These are phyloP conservation scores for Chrysomela aeneicollis DNA, from an alignment of 2,888 invertebrate species.

Conservation along the genomic window DNA sequence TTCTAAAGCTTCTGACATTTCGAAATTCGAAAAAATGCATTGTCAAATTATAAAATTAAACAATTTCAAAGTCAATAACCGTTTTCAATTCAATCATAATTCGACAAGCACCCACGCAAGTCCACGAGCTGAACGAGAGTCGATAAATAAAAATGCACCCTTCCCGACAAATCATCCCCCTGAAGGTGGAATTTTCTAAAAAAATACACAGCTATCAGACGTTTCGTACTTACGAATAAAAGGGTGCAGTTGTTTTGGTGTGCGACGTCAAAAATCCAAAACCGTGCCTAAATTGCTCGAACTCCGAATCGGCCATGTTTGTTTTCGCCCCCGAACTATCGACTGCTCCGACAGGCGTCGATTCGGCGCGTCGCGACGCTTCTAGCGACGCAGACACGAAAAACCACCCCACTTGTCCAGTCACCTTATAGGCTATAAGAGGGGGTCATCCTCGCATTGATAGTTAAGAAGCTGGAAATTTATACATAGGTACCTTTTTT, in stretches of 20 bases:
- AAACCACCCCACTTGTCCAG: slow-evolving; percentile 11
- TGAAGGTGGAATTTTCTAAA: not conserved
- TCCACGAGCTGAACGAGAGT: not conserved
- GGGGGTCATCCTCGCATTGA: too few relatives aligned
- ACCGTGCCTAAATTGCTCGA: slow-evolving; percentile 89
- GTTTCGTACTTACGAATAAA: slow-evolving; percentile 83
- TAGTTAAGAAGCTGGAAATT: too few relatives aligned
- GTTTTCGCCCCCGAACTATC: slow-evolving; percentile 52
- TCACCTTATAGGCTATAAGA: too few relatives aligned
- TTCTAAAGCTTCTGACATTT: too few relatives aligned
- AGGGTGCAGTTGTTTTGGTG: slow-evolving; percentile 80
- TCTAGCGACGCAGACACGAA: slow-evolving; percentile 6
- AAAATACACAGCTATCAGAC: not conserved
- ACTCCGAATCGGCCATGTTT: slow-evolving; percentile 92
- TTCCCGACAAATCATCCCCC: too few relatives aligned
- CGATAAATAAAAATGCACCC: slow-evolving; percentile 1
- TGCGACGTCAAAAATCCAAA: slow-evolving; percentile 84
- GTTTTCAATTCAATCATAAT: too few relatives aligned
- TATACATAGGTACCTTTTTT: too few relatives aligned
- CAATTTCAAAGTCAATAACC: too few relatives aligned
- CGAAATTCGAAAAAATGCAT: too few relatives aligned
- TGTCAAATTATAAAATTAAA: too few relatives aligned
- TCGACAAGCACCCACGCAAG: too few relatives aligned
- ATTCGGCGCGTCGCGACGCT: slow-evolving; percentile 30
- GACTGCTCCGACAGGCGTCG: slow-evolving; percentile 39